Percentiles rank a stretch among this genome's conserved stretches.
These are phyloP conservation scores for Isichthys henryi DNA, from an alignment of 2,113 vertebrate species.

Conservation along the genomic window DNA sequence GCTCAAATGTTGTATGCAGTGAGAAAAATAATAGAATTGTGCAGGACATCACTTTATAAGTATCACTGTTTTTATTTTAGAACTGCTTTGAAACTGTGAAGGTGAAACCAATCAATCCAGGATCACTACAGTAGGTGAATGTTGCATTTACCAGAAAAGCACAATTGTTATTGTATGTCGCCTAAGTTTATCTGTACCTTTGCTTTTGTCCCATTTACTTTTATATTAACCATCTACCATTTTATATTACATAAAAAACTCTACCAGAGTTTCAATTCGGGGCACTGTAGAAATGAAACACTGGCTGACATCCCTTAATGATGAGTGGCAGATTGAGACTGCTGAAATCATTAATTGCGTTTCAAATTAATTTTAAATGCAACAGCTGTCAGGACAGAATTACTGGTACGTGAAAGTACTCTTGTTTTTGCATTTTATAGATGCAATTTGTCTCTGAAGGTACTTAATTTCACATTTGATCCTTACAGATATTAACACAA, in stretches of 20 bases:
- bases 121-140: not conserved
- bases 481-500: not conserved
- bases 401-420: not conserved
- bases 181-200: not conserved
- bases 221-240: not conserved
- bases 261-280: not conserved
- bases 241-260: not conserved
- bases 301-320: not conserved
- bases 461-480: not conserved
- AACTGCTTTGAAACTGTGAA: not conserved
- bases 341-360: not conserved
- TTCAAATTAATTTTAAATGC: not conserved
- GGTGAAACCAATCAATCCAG: not conserved
- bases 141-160: not conserved
- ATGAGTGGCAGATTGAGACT: not conserved
- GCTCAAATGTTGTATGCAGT: not conserved
- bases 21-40: not conserved
- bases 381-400: not conserved
- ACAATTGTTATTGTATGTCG: not conserved
- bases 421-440: not conserved
- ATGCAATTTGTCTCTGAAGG: not conserved
- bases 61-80: not conserved
- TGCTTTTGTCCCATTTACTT: not conserved
- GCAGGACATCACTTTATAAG: not conserved
- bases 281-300: not conserved